Conservation (phyloP, 2,113 vertebrate genomes). For the Engraulis encrasicolus region DNA sequence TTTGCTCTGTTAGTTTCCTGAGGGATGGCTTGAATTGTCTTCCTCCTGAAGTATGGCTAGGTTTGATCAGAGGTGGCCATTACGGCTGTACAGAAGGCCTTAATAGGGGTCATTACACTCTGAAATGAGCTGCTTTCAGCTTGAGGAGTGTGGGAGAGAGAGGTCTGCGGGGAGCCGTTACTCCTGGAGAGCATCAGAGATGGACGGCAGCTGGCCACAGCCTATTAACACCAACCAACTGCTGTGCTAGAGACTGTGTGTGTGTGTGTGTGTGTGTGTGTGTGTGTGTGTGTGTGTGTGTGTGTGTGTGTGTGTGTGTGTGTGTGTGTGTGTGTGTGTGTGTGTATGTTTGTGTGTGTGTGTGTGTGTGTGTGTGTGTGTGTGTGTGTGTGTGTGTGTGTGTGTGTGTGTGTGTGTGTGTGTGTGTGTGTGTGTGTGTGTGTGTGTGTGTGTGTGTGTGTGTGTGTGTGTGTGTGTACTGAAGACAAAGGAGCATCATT, state of each 20-base stretch:
- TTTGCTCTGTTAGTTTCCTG: neutral
- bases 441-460: no score
- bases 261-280: no score
- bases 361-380: no score
- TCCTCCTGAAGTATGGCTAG: neutral
- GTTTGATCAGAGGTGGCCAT: neutral
- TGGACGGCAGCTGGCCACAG: neutral
- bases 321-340: no score
- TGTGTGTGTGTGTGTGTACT: no score
- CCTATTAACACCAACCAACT: neutral
- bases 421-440: no score
- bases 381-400: no score
- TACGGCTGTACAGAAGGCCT: neutral
- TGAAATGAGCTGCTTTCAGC: neutral
- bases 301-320: no score
- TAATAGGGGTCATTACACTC: neutral
- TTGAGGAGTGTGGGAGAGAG: neutral
- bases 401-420: no score
- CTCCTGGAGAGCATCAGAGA: neutral
- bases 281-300: no score
- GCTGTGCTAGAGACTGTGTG: neutral
- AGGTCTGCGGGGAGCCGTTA: neutral
- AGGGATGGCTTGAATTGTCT: neutral
- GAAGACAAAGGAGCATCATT: no score
- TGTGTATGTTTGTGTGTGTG: no score